Percentiles rank a stretch among this genome's conserved stretches.
Conservation (phyloP, 2,797 vertebrate species). For the Amniataba percoides region DNA sequence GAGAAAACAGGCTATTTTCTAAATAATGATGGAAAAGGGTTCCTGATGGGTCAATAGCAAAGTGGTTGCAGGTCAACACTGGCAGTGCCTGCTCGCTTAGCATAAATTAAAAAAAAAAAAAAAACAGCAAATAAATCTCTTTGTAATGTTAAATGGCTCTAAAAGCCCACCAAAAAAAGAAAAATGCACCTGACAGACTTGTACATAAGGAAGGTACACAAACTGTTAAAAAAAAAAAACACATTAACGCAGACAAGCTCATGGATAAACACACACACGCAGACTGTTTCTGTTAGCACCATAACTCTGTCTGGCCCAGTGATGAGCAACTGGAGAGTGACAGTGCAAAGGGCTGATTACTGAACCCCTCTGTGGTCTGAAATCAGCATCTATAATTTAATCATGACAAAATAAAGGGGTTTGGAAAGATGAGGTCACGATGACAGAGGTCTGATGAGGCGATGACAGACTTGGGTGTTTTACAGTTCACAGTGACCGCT, state of each 20-base stretch:
- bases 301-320: slow-evolving; percentile 22
- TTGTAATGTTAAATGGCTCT: neutral
- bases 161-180: neutral
- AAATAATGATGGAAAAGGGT: slow-evolving; percentile 26
- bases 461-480: slow-evolving; percentile 30
- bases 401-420: slow-evolving; percentile 43
- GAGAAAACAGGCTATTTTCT: neutral
- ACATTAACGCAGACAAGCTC: neutral
- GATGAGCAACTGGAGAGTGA: slow-evolving; percentile 30
- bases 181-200: neutral
- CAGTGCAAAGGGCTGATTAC: slow-evolving; percentile 43
- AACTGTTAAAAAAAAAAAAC: neutral
- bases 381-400: slow-evolving; percentile 63
- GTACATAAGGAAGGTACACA: neutral
- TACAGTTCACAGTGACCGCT: slow-evolving; percentile 6
- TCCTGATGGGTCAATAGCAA: slow-evolving; percentile 7
- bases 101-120: slow-evolving; percentile 13
- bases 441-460: slow-evolving; percentile 36
- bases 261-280: neutral
- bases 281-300: neutral
- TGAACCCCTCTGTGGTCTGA: slow-evolving; percentile 35
- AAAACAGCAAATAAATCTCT: slow-evolving; percentile 15
- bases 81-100: neutral
- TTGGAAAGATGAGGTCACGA: slow-evolving; percentile 38
- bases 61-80: slow-evolving; percentile 7